Base-by-base conservation (phyloP, 2,888 invertebrate genomes). In the Nemapogon koenigi region DNA sequence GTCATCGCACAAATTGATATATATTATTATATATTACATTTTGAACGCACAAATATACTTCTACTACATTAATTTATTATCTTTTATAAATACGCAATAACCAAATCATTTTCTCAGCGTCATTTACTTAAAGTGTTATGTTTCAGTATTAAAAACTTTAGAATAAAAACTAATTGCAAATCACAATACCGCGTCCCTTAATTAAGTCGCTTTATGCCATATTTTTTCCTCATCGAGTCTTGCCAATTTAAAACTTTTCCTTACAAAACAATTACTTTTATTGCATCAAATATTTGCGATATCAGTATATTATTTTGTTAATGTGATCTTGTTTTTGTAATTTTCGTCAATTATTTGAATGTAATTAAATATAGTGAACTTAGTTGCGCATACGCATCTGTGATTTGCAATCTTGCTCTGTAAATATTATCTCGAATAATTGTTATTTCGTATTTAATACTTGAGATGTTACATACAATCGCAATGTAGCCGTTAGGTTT, bases 391-490 rank as follows among this genome's bases (percentile, higher is more conserved):
- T n/a, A n/a, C 66, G 64, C 62, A 59, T 64, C 69, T 76, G 73
- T 76, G 75, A 75, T 76, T 72, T 69, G 66, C 69, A 66, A 64
- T 59, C 58, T 64, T 66, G 66, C 67, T 66, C 51, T 76, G 75
- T 76, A 75, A 65, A 75, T 76, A 75, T 52, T 53, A 51, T 62
- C 68, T 70, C 67, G 66, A 69, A 67, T 70, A 64, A 59, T 73
- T 69, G 76, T 76, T 78, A 73, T 71, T 70, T 73, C 69, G 64
- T 67, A 62, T 63, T 59, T 65, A 64, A 62, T 62, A 46, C 53
- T 65, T 62, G 69, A 62, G 68, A 62, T 61, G 57, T 62, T 59
- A 54, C 47, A 49, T 55, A 50, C 52, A 38, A 53, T 49, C 49
- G 54, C 50, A 57, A 64, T 55, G 52, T 56, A 50, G 60, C 64